Base-by-base conservation (phyloP, 2,113 vertebrate genomes). In the Dipodomys spectabilis region DNA sequence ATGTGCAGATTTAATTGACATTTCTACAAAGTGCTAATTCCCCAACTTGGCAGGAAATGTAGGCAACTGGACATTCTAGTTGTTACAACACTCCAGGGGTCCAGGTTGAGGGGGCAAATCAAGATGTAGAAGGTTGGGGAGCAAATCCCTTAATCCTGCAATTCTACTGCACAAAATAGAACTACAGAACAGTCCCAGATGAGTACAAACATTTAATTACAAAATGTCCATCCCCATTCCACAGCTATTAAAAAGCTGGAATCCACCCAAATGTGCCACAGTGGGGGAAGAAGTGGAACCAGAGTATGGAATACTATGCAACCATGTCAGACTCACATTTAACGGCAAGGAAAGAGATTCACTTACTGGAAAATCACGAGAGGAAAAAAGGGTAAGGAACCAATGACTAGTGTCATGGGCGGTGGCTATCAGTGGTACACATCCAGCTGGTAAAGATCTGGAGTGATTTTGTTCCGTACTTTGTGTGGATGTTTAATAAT, bases 241-340 rank as follows among this genome's bases (percentile, higher is more conserved):
- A 2, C 0, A 32, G 64, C 45, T 73, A 83, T 73, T 90, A 93
- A 82, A 90, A 96, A n/a, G 72, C 72, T 94, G 53, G 91, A 90
- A 91, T 19, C 75, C 25, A 72, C 78, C 84, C 81, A 91, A 88
- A 93, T 39, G 27, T n/a, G 81, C 77, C 89, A 74, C 45, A 53
- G 9, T 32, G 57, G 88, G 62, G 79, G 35, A 64, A 88, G 1
- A 9, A 23, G 15, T 53, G 28, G 30, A 64, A 35, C 4, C 28
- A 22, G 10, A 19, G 4, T 22, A 64, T 32, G 84, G 90, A 95
- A 92, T 77, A 86, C n/a, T n/a, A 83, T 19, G 6, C 57, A 81
- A 32, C 74, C 78, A 44, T 62, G 82, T 62, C 25, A 81, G 77
- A 72, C 25, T 69, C 7, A 28, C 44, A 74, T 23, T 77, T 81